These are phyloP conservation scores for Pissodes strobi DNA, from an alignment of 1,140 invertebrate genomes.

Conservation along the genomic window DNA sequence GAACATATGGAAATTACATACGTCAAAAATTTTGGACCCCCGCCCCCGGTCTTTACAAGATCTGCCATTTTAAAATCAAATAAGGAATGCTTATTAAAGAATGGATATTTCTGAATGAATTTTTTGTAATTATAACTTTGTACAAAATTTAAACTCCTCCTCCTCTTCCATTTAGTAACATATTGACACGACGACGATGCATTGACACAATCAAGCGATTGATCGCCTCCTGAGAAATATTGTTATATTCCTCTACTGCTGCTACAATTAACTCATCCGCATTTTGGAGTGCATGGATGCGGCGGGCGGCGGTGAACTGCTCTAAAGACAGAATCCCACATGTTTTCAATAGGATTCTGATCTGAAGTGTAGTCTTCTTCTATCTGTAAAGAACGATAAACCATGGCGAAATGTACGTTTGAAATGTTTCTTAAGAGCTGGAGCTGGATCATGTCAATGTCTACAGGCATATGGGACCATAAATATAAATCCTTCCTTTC, in stretches of 20 bases:
- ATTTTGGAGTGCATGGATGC: neutral
- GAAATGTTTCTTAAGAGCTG: slow-evolving; percentile 8
- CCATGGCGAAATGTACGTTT: neutral
- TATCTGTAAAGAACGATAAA: slow-evolving; percentile 20
- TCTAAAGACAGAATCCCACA: slow-evolving; percentile 17
- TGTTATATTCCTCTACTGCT: slow-evolving; percentile 15
- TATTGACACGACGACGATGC: slow-evolving; percentile 22
- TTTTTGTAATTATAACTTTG: too few relatives aligned
- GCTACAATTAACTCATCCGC: slow-evolving; percentile 16
- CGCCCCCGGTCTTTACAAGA: too few relatives aligned
- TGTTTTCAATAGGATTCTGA: slow-evolving; percentile 26
- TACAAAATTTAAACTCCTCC: neutral
- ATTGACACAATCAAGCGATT: slow-evolving; percentile 17
- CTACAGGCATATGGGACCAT: neutral
- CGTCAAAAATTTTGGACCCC: too few relatives aligned
- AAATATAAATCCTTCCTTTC: slow-evolving; percentile 26
- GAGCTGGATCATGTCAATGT: slow-evolving; percentile 15
- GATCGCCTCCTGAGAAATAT: slow-evolving; percentile 13
- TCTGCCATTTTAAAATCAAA: too few relatives aligned
- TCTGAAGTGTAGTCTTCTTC: slow-evolving; percentile 26
- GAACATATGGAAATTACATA: too few relatives aligned
- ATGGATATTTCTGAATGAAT: too few relatives aligned
- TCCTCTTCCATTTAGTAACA: slow-evolving; percentile 4
- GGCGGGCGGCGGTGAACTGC: neutral
- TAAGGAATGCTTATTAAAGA: too few relatives aligned